Base-by-base conservation (phyloP, 1,140 invertebrate species). In the Theocolax elegans region DNA sequence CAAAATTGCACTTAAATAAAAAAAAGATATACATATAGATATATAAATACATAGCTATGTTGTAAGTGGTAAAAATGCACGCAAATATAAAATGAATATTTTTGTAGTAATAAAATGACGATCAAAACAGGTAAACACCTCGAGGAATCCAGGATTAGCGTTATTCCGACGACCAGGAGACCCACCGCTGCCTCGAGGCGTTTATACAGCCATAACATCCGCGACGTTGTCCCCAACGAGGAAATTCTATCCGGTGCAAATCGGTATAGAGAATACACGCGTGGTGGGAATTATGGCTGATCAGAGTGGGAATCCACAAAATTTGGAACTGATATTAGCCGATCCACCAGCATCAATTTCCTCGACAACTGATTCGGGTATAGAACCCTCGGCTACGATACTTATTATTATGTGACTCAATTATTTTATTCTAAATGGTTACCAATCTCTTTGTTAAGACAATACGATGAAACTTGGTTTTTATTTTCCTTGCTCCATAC, bases 231-330 rank as follows among this genome's bases (percentile, higher is more conserved):
- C 35, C 3, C 49, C 67, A 38, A 64, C 19, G n/a, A 69, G 38
- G 42, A 69, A 48, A 42, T 40, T 63, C 60, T 65, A 65, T 65
- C 62, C 60, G 15, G 35, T 71, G 31, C 60, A 65, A 58, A 48
- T 49, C 53, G 56, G 8, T 54, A 64, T 67, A 53, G 70, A 66
- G 31, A 66, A 58, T 66, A 59, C 53, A 27, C 63, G 58, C 49
- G 64, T 67, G 38, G 25, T 65, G 53, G 68, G 29, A 38, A 65
- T 71, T 67, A 74, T 60, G 59, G 77, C 72, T n/a, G 83, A 85
- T 77, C 82, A 83, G 62, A 82, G 72, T 66, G 73, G 76, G 56
- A 77, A 76, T 71, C 81, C 82, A 4, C 84, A 84, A 75, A 83
- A 85, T 71, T 66, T 84, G 42, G 83, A 79, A 29, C 77, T 81